Evolutionary conservation across 1,140 invertebrate species (phyloP), one percentile per base, ranked within the genome.

Genomic region (Tribolium madens): DNA sequence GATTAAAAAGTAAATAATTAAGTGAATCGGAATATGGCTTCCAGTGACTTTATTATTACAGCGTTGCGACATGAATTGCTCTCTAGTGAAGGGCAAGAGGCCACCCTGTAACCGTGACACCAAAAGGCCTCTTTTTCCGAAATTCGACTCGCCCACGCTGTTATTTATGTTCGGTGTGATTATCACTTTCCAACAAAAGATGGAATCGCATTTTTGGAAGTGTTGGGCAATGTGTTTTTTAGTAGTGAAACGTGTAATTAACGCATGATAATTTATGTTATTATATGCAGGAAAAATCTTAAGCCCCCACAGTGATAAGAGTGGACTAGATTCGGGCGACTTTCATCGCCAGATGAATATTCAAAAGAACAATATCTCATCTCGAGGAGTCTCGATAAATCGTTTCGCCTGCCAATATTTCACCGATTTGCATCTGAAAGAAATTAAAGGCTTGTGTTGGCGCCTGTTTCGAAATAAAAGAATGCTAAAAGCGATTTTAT

Each of bases 1-100:
- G 57, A 64, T 64, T 64, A 64, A 64, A 60, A 64, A 64, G 57
- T 33, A 33, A 31, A 64, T 64, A 64, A 64, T 64, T 64, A 64
- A 64, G 21, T 33, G 26, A 21, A 64, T 64, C 57, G 57, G 26
- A 33, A 33, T 33, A 64, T 33, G 26, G 57, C 57, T 64, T 64
- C 57, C 26, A 64, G 57, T 33, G n/a, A 42, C 36, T 42, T 42
- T 14, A n/a, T 64, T 64, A 57, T 57, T 57, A 57, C 18, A 10
- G 52, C n/a, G 14, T 64, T 64, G 57, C 57, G 57, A 64, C 57
- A 64, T n/a, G 36, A 42, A 42, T 36, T n/a, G n/a, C 36, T 57
- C 12, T 15, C n/a, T 10, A 33, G n/a, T n/a, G 57, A 33, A 64
- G 26, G 26, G 57, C 21, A 42, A 42, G 26, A 64, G 21, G 12